A percentile compares a stretch with the other conserved stretches of the same genome.
Conservation (phyloP, 2,113 vertebrate genomes). For the Megaceryle maxima region DNA sequence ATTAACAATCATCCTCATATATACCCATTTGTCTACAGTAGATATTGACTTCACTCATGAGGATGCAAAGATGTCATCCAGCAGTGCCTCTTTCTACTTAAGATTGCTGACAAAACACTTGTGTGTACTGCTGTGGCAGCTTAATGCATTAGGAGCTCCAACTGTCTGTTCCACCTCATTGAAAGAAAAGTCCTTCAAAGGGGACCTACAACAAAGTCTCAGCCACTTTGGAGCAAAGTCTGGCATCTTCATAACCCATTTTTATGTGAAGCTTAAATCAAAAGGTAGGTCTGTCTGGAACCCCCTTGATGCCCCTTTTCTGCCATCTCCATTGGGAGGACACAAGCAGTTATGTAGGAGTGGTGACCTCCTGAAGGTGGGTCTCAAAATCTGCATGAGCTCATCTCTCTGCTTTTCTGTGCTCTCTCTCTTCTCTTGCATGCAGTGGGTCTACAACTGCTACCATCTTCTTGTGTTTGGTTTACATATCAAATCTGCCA, state of each 20-base stretch:
- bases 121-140: background rate
- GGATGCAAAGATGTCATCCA: background rate
- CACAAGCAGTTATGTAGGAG: background rate
- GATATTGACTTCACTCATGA: background rate
- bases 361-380: background rate
- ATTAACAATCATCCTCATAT: background rate
- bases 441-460: background rate
- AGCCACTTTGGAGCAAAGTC: background rate
- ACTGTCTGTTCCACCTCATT: background rate
- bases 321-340: background rate
- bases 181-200: background rate
- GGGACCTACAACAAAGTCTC: background rate
- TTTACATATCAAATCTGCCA: background rate
- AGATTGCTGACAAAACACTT: background rate
- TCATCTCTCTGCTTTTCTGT: background rate
- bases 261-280: background rate
- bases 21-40: background rate
- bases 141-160: background rate
- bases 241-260: background rate
- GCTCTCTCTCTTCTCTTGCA: background rate
- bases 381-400: background rate
- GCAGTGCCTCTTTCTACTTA: background rate
- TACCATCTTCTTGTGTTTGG: background rate
- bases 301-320: rapidly evolving
- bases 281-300: background rate